phyloP scores from a whole-genome alignment of 2,888 invertebrate species.

The Eustalomyia histrio region DNA sequence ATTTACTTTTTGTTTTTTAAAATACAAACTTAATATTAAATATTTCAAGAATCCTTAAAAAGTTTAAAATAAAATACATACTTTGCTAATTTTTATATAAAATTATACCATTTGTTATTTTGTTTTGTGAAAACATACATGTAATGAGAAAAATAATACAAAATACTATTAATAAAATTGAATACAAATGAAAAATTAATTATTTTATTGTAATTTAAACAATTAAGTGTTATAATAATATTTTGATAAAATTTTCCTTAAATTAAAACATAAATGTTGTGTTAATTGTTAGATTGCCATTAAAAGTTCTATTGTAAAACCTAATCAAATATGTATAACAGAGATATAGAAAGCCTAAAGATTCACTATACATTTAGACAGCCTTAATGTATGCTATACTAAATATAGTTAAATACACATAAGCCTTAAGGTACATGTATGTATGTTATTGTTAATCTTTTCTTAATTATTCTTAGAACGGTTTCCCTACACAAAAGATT shows the following conservation, averaged over 20 bases:
- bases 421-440: background rate
- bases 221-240: background rate
- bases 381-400: background rate
- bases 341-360: constrained; percentile 4
- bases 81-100: background rate
- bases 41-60: background rate
- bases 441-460: background rate
- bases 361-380: background rate
- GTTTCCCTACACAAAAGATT: too few relatives aligned
- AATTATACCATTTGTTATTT: background rate
- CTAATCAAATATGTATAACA: background rate
- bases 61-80: background rate
- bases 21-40: too few relatives aligned
- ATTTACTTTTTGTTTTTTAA: background rate
- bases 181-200: too few relatives aligned
- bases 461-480: too few relatives aligned
- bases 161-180: constrained; percentile 13
- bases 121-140: constrained; percentile 14
- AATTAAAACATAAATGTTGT: background rate
- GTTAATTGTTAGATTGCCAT: background rate
- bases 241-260: constrained; percentile 3
- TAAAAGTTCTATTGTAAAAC: background rate
- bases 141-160: constrained; percentile 22
- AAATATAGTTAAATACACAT: background rate
- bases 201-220: background rate